A percentile compares a stretch with the other conserved stretches of the same genome.
These are phyloP conservation scores for Peromyscus aztecus DNA, from an alignment of 2,797 vertebrate species.

Conservation along the genomic window DNA sequence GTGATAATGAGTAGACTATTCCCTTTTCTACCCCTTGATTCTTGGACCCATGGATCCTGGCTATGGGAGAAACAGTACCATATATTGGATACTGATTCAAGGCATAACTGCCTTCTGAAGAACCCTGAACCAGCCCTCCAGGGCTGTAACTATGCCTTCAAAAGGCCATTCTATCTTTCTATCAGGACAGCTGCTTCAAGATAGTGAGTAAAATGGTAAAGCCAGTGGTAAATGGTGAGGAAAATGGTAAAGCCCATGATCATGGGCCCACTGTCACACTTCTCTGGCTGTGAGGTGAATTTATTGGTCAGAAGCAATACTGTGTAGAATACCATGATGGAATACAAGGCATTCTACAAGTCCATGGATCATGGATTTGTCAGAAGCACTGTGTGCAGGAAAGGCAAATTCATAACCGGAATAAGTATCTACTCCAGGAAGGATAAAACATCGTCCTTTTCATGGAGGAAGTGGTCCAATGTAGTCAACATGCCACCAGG, in stretches of 20 bases:
- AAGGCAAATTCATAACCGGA: neutral
- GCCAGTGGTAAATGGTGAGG: no score
- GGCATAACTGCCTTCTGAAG: neutral
- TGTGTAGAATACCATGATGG: neutral
- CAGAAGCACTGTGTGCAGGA: neutral
- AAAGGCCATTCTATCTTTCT: neutral
- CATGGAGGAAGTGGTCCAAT: neutral
- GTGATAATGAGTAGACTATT: neutral
- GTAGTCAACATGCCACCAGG: neutral
- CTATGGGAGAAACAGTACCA: neutral
- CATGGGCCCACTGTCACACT: neutral
- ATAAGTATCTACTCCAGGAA: neutral
- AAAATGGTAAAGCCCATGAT: no score
- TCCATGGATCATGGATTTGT: neutral
- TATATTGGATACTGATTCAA: neutral
- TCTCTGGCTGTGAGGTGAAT: neutral
- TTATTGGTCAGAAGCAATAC: neutral
- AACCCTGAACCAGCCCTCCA: neutral
- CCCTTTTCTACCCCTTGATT: neutral
- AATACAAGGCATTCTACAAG: neutral
- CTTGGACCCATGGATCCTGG: neutral
- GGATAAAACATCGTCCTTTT: neutral
- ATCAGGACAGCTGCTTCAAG: no score
- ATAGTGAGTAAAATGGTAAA: no score
- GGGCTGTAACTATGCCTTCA: neutral